Conservation (phyloP, 1,140 invertebrate genomes). For the Chelonus insularis region DNA sequence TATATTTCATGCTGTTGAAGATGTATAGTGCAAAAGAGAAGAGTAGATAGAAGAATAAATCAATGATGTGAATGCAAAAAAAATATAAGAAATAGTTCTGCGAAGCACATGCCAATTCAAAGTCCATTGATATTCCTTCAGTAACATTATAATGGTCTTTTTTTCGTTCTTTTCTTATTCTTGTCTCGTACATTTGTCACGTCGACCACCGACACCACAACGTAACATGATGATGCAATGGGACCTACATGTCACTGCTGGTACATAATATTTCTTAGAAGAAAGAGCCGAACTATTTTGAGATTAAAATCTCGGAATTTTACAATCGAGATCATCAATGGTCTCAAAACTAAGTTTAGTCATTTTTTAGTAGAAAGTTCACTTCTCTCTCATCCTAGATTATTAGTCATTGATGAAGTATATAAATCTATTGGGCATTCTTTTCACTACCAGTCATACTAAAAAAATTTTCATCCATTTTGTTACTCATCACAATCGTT, state of each 20-base stretch:
- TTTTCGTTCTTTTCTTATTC: background rate
- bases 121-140: constrained; percentile 12
- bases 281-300: constrained; percentile 2
- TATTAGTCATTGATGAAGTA: too few species aligned
- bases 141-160: constrained; percentile 4
- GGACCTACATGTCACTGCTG: background rate
- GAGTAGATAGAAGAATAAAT: constrained; percentile 8
- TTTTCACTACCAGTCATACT: too few species aligned
- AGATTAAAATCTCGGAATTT: background rate
- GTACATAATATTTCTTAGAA: constrained; percentile 4
- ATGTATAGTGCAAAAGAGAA: background rate
- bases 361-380: too few species aligned
- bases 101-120: background rate
- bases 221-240: constrained; percentile 4
- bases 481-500: too few species aligned
- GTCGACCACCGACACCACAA: constrained; percentile 2
- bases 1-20: constrained; percentile 1
- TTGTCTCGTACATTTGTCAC: constrained; percentile 2
- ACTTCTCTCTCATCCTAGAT: too few species aligned
- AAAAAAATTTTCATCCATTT: too few species aligned
- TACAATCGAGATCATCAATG: too few species aligned
- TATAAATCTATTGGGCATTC: too few species aligned
- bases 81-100: background rate
- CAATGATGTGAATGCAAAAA: constrained; percentile 8
- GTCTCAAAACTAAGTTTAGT: too few species aligned